Evolutionary conservation across 2,888 invertebrate genomes (phyloP), one percentile per base, ranked within the genome.

Genomic region (Noctua comes): DNA sequence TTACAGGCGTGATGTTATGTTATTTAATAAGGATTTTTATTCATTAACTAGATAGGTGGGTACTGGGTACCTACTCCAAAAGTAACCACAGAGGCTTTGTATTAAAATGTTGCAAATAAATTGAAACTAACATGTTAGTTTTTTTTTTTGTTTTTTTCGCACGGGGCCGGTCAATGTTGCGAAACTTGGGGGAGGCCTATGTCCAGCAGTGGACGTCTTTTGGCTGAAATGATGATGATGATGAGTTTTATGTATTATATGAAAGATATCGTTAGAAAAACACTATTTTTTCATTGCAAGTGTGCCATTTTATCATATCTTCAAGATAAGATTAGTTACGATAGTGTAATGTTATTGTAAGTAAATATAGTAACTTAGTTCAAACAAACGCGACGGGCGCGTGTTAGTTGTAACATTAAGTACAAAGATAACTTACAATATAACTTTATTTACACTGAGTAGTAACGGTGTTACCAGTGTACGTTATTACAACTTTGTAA

Each of bases 281-380:
- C 66, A n/a, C 1, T n/a, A 66, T n/a, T 40, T 66, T n/a, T 3
- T 16, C 66, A 7, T 66, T 66, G 16, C 16, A 66, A 66, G 43
- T 66, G 66, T 66, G 66, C n/a, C 43, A 66, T 66, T n/a, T 43
- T 66, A 66, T 43, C 43, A 10, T 66, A 43, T 43, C 16, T 66
- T n/a, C 8, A 43, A 43, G 43, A 66, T 66, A 66, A 66, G 66
- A 43, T 66, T 66, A 66, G n/a, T 66, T 43, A n/a, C 43, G 16
- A 66, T 62, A 10, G 18, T 43, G 40, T 66, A 8, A 31, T 64
- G 31, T n/a, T 66, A 66, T 43, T 43, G n/a, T 66, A 66, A 66
- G 66, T 66, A 66, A 66, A 66, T 66, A 65, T 13, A 13, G 11
- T 65, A 40, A 5, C 11, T 13, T 6, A 64, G 64, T 65, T 24